Evolutionary conservation across 2,113 vertebrate genomes (phyloP).

Genomic region (Petromus typicus): DNA sequence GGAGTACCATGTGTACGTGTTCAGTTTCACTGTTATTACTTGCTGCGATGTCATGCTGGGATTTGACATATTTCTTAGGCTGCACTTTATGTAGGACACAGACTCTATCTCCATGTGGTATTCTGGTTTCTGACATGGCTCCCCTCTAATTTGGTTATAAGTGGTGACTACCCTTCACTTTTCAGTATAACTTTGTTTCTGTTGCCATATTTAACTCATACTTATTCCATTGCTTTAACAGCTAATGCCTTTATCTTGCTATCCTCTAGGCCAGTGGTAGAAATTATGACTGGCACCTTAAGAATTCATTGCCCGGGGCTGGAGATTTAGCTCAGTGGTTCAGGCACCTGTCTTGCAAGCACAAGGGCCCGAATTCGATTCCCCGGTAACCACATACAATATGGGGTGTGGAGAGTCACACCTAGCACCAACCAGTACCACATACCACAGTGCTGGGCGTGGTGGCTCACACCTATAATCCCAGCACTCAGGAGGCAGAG

Average conservation of each 20-base stretch:
- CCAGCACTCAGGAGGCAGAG: no score
- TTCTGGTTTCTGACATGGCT: not conserved
- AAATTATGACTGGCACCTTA: conserved; percentile 17
- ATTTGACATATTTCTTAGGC: conserved; percentile 89
- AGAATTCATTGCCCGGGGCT: no score
- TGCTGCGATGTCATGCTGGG: conserved; percentile 92
- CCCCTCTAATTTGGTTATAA: not conserved
- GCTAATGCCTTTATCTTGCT: conserved; percentile 30
- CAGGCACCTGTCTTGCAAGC: no score
- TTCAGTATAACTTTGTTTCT: not conserved
- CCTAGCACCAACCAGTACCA: no score
- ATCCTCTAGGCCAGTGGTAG: not conserved
- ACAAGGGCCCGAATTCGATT: no score
- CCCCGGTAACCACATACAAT: no score
- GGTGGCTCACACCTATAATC: no score
- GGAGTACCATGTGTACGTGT: not conserved
- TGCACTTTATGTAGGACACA: conserved; percentile 87
- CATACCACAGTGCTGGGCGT: no score
- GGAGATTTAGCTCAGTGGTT: no score
- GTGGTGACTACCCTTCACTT: not conserved
- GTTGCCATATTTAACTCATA: conserved; percentile 31
- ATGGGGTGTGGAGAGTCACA: no score
- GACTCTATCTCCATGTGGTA: conserved; percentile 77
- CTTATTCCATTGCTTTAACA: conserved; percentile 27
- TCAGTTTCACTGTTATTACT: conserved; percentile 89